Evolutionary conservation across 1,140 invertebrate species (phyloP), one percentile per base, ranked within the genome.

Genomic region (Atta cephalotes): DNA sequence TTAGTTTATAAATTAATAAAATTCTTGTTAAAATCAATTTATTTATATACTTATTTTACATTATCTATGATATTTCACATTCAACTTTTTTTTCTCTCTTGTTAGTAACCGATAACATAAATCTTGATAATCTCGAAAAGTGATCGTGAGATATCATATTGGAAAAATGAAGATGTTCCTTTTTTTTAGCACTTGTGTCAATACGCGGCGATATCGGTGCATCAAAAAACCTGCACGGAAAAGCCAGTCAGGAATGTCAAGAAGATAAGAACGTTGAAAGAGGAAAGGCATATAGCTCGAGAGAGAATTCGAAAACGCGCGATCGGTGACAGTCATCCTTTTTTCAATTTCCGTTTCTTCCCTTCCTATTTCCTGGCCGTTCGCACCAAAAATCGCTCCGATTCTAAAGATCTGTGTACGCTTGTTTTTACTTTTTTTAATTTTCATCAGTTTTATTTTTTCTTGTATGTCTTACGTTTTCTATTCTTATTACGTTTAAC

Each of bases 321-420:
- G 56, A 82, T 82, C 56, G 62, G 25, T 53, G 76, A 68, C 63
- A 58, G 62, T 86, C 63, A 35, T 39, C 65, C 49, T 74, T 87
- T 86, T 84, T 87, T 87, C 79, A 87, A 87, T 87, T 80, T 87
- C 80, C 86, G 86, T 35, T 87, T 87, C 62, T 35, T 58, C 60
- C 25, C 35, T 87, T 85, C 21, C 65, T 39, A 87, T 87, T 87
- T 87, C 86, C 86, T 85, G 86, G 31, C 60, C 70, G 58, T 74
- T 87, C n/a, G 51, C 76, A 62, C 63, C 49, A 68, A 76, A 51
- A 79, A 86, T 80, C 84, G 56, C 53, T 49, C 21, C 21, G 79
- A 65, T 58, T 63, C 56, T 35, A 14, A 45, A 53, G 18, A 87
- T 39, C 51, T 18, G 49, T 16, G 10, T 74, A 3, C 68, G 31